phyloP scores from a whole-genome alignment of 2,888 invertebrate species.

The Gymnocheta viridis region DNA sequence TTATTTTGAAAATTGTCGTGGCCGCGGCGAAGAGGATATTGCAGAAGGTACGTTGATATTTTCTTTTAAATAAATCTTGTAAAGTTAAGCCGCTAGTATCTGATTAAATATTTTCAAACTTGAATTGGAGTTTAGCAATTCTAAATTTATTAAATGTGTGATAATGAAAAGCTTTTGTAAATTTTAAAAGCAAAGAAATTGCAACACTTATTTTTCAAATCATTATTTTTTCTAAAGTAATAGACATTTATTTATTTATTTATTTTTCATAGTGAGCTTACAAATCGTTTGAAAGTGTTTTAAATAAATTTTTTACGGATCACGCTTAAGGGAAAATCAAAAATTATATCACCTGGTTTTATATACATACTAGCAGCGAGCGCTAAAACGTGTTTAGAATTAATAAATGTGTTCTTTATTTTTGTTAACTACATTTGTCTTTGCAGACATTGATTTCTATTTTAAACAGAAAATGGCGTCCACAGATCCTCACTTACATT shows the following conservation, averaged over 20 bases:
- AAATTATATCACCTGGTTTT: no score
- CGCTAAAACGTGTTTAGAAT: neutral
- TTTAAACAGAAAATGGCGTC: constrained; percentile 79
- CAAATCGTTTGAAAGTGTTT: constrained; percentile 15
- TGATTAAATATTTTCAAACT: no score
- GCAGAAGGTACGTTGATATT: constrained; percentile 78
- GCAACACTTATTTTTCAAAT: neutral
- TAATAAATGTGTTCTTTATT: neutral
- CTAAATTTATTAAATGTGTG: no score
- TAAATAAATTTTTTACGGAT: neutral
- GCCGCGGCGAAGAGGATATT: constrained; percentile 85
- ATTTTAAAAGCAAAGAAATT: no score
- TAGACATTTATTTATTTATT: neutral
- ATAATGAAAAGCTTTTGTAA: no score
- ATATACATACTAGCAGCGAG: neutral
- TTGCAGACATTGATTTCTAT: constrained; percentile 81
- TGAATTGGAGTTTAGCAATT: neutral
- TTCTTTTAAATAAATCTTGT: neutral
- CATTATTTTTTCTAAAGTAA: neutral
- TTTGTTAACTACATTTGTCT: constrained; percentile 8
- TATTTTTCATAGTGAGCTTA: neutral
- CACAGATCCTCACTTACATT: constrained; percentile 60
- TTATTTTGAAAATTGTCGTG: constrained; percentile 96
- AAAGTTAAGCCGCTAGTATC: neutral
- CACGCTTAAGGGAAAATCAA: neutral